These are phyloP conservation scores for Ranitomeya imitator DNA, from an alignment of 2,113 vertebrate genomes.

Conservation along the genomic window DNA sequence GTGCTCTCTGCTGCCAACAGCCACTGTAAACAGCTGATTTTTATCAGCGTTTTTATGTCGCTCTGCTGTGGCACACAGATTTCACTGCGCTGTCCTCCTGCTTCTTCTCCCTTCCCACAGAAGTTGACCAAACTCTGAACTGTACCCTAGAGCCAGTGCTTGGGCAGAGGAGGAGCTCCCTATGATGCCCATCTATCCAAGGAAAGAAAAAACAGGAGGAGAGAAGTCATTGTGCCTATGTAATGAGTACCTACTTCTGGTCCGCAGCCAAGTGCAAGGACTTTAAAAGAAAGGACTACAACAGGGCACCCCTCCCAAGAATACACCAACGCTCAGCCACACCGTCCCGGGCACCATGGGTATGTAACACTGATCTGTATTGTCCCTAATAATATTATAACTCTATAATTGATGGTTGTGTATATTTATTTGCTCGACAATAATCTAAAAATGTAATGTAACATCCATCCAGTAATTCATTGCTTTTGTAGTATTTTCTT, in stretches of 20 bases:
- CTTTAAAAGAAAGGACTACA: constrained; percentile 40
- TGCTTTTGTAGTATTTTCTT: background rate
- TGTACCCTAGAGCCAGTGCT: background rate
- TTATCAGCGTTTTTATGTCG: constrained; percentile 30
- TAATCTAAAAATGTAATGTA: background rate
- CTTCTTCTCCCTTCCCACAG: background rate
- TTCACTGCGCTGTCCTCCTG: background rate
- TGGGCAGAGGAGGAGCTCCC: constrained; percentile 1
- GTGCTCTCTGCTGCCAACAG: background rate
- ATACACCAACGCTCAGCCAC: constrained; percentile 26
- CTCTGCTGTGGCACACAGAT: constrained; percentile 40
- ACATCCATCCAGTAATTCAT: background rate
- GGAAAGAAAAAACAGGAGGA: constrained; percentile 29
- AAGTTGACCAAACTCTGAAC: constrained; percentile 9
- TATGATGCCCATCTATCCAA: background rate
- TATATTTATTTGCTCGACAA: background rate
- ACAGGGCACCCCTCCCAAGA: constrained; percentile 1
- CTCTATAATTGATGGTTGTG: background rate
- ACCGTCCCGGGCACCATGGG: constrained; percentile 33
- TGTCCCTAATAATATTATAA: background rate
- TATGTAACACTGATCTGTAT: constrained; percentile 21
- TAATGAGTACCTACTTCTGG: constrained; percentile 45
- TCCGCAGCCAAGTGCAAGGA: constrained; percentile 25
- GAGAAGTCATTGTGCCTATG: background rate
- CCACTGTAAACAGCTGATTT: constrained; percentile 23